Evolutionary conservation across 2,797 vertebrate species (phyloP).

Genomic region (Intellagama lesueurii): DNA sequence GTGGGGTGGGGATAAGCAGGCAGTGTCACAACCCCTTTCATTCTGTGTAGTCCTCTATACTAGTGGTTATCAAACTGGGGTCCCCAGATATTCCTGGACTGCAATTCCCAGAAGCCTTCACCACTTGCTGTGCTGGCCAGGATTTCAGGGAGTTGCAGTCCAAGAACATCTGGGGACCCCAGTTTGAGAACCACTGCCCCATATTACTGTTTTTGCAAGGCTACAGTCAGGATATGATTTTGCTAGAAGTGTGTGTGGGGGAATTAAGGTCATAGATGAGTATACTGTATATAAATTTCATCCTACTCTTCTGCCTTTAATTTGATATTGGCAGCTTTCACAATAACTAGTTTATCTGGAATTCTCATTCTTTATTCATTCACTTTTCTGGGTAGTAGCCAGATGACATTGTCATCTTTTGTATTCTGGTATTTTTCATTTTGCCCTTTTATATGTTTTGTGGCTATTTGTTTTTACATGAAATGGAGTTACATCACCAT

Average conservation of each 20-base stretch:
- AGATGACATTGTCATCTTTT: background rate
- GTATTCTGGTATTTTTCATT: background rate
- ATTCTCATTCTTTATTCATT: background rate
- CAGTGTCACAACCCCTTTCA: background rate
- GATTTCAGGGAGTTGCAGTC: too few species aligned
- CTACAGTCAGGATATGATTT: background rate
- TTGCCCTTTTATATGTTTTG: background rate
- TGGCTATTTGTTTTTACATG: background rate
- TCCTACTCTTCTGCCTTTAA: background rate
- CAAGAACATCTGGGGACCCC: too few species aligned
- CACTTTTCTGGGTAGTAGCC: background rate
- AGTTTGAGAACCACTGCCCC: too few species aligned
- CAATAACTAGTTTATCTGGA: background rate
- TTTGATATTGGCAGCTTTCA: too few species aligned
- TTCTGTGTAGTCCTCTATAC: background rate
- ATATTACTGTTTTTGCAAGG: background rate
- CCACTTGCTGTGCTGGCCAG: too few species aligned
- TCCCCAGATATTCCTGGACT: too few species aligned
- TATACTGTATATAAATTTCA: background rate
- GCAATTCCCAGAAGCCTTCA: too few species aligned
- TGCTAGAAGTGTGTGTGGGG: background rate
- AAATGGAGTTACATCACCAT: background rate
- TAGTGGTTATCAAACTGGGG: too few species aligned
- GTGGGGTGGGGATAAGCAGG: background rate
- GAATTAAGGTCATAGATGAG: background rate